Base-by-base conservation (phyloP, 2,113 vertebrate species). In the Elgaria multicarinata region DNA sequence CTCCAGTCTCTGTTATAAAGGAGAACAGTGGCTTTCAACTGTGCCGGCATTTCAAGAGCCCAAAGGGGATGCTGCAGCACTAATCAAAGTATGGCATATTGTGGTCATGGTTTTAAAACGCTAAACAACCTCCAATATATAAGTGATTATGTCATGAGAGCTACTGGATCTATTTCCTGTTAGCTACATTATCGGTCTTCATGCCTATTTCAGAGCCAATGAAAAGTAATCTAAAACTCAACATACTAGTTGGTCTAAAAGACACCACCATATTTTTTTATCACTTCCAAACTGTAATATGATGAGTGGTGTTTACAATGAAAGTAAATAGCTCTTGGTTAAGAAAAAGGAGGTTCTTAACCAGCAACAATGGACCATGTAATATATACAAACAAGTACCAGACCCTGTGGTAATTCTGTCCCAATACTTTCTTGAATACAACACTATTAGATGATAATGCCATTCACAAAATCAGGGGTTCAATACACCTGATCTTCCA, bases 1-100 rank as follows among this genome's bases (percentile, higher is more conserved):
- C 64, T 79, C 67, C 39, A 83, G 55, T 2, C 88, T 77, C 10
- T 3, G 3, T 0, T 6, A 20, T 8, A 44, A 53, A 20, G 0
- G 77, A 72, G 81, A 91, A 91, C 55, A 75, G 28, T 83, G 89
- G 69, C 50, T 84, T 31, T 69, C 58, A 77, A 82, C n/a, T 75
- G 0, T 77, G 26, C 33, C 44, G 8, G 64, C n/a, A 28, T 10
- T 36, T 78, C 67, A 69, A 6, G 22, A 36, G 7, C 2, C 36
- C 64, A 24, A 77, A 84, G 89, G 78, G 28, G 31, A 12, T 77
- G 69, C 12, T 28, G 1, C 55, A 16, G 22, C 22, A 6, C 50
- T 7, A 84, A 66, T 75, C 3, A 2, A 1, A 81, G 44, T 39
- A 66, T 4, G 2, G 18, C 26, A 16, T 9, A 6, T 64, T 16